Conservation (phyloP, 2,797 vertebrate genomes). For the Monodelphis domestica region DNA sequence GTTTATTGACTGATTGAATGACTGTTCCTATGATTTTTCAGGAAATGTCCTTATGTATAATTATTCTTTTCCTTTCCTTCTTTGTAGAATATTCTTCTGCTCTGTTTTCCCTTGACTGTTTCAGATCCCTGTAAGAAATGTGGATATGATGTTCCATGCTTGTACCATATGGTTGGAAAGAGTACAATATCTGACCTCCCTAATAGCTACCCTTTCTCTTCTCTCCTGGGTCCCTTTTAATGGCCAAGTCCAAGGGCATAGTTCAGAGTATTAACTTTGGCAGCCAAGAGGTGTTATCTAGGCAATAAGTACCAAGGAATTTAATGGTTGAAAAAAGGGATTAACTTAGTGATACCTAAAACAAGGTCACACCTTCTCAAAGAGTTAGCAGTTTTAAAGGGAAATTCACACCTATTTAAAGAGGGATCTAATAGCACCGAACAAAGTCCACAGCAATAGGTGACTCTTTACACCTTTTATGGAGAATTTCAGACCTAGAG, state of each 20-base stretch:
- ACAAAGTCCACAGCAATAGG: background rate
- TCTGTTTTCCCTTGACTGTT: background rate
- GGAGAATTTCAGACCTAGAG: background rate
- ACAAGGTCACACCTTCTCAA: background rate
- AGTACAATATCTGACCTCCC: background rate
- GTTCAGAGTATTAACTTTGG: background rate
- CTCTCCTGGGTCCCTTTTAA: background rate
- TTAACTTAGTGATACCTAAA: background rate
- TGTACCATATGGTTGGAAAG: background rate
- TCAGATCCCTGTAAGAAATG: background rate
- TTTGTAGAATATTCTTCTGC: background rate
- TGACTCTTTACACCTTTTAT: background rate
- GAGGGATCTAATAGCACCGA: background rate
- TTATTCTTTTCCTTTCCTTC: background rate
- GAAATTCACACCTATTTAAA: background rate
- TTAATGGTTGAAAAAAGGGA: background rate
- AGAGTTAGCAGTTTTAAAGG: background rate
- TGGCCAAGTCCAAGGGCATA: background rate
- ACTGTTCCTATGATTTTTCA: background rate
- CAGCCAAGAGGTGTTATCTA: background rate
- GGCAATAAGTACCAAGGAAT: background rate
- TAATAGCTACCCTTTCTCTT: background rate
- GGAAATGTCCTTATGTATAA: background rate
- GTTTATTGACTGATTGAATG: background rate
- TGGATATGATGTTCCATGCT: background rate